Base-by-base conservation (phyloP, 92 coral and sea anemone genomes). In the Isaurus tuberculatus region DNA sequence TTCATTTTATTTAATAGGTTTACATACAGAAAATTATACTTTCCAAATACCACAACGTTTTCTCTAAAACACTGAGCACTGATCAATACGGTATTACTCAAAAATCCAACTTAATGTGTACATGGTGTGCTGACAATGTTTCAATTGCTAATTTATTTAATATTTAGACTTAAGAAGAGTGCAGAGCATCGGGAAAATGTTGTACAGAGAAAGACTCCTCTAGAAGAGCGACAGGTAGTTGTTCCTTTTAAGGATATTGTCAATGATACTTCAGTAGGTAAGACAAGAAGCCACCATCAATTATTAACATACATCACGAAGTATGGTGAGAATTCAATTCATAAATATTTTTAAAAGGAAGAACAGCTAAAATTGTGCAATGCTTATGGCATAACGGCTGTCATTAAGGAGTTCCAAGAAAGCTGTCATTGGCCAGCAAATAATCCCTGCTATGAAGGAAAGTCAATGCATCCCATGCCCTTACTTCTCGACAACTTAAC, bases 161-260 rank as follows among this genome's bases (percentile, higher is more conserved):
- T 42, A 42, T 1, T 42, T 40, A 85, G 85, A 55, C 67, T 86
- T 30, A 79, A 86, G 79, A 79, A 79, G 34, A 86, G 85, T 68
- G 85, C 89, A 44, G 89, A 86, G 51, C 89, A 86, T 29, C 53
- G 79, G 79, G 79, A 77, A 69, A 86, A 65, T 48, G 82, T 14
- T n/a, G 44, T 67, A 34, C 30, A 68, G 63, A 79, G 61, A 48
- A 86, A 69, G 28, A 46, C 33, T 31, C 73, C 69, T 16, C 42
- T 86, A 2, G 85, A 86, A 69, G 89, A 67, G 44, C 69, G 79
- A 70, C 31, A 28, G 29, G 80, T 85, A 46, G 70, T 72, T 11
- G 46, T 86, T 25, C 85, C 89, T 29, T 86, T 66, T 44, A 16
- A 34, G n/a, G 79, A 79, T 2, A 79, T 86, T 46, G 31, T 60